Evolutionary conservation across 2,797 vertebrate species (phyloP).

Genomic region (Pantherophis alleghaniensis): DNA sequence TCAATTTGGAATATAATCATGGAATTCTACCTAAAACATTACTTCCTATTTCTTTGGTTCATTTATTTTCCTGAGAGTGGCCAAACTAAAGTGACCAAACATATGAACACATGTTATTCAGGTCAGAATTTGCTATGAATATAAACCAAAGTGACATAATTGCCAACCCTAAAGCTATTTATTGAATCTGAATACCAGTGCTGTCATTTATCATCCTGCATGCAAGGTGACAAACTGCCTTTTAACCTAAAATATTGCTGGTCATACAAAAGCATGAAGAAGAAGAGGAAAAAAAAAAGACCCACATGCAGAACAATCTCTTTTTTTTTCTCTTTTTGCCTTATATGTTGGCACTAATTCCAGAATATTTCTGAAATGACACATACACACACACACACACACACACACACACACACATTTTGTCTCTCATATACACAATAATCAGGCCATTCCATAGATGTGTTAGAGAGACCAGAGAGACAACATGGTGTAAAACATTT

Average conservation of each 20-base stretch:
- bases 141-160: not conserved
- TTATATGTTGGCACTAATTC: not conserved
- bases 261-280: not conserved
- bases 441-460: not conserved
- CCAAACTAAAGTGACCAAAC: not conserved
- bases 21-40: not conserved
- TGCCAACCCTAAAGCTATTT: not conserved
- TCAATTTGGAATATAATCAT: not conserved
- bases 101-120: not conserved
- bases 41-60: not conserved
- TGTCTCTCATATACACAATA: not conserved
- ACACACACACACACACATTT: too few species aligned
- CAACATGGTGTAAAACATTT: not conserved
- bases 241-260: not conserved
- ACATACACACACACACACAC: accelerated
- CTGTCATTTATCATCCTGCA: not conserved
- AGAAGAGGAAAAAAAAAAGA: not conserved
- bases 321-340: not conserved
- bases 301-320: not conserved
- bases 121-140: not conserved
- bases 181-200: not conserved
- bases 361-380: conserved; percentile 6
- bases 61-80: accelerated
- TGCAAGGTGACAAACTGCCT: not conserved
- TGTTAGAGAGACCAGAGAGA: conserved; percentile 21